Evolutionary conservation across 2,888 invertebrate genomes (phyloP), one percentile per base, ranked within the genome.

Genomic region (Tipula lateralis): DNA sequence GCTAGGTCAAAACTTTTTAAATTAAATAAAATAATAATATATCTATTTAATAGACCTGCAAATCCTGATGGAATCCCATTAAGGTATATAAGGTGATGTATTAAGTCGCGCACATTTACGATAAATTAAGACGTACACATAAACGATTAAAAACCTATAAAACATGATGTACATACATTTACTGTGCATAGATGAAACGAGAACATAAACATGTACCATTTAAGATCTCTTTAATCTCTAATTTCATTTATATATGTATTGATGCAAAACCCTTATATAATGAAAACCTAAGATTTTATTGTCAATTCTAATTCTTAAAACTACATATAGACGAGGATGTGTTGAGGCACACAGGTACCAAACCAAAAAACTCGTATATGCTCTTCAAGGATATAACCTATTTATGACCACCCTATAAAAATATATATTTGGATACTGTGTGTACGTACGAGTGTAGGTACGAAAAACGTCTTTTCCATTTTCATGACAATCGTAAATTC

Each of bases 221-320:
- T 66, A 66, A 66, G 66, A 66, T 66, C 66, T 24, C 24, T 24
- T 66, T 66, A 66, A 66, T 66, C 66, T 66, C 66, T 66, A 66
- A 66, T 66, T 66, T 66, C 66, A 24, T 66, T 66, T 66, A 66
- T 50, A 19, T 50, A 50, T 50, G 19, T 50, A 50, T 66, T 24
- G 66, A 66, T 66, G 66, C 24, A 66, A 66, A 66, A 66, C 9
- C 24, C 3, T 66, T 66, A n/a, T 66, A 24, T 66, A 66, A 66
- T 66, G 66, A 66, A 66, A 66, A 19, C 66, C 66, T 9, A 24
- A 66, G 66, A 66, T 66, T 66, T 66, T 66, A 66, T 66, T 66
- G 66, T 66, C 66, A 66, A n/a, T 1, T 66, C 24, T 66, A 44
- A 44, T 44, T 44, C 44, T 44, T 44, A 16, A n/a, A 44, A 44